A percentile compares a stretch with the other conserved stretches of the same genome.
Evolutionary conservation across 53 echinoderm and acorn worm species (phyloP).

Genomic region (Apostichopus leukothele): DNA sequence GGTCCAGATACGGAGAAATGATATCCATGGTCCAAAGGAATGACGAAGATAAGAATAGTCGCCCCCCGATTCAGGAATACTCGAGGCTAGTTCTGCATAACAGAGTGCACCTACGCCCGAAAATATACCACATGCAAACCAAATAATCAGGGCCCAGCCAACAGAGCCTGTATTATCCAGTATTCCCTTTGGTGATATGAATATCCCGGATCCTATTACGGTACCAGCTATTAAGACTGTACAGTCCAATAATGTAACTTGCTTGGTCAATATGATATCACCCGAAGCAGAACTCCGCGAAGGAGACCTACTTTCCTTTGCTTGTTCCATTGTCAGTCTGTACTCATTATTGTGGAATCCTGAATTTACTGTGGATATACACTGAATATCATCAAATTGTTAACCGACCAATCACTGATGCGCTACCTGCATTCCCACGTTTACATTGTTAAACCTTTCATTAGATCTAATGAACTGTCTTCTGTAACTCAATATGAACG

Average conservation of each 20-base stretch:
- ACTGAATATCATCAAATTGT: too few relatives aligned
- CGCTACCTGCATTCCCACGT: too few relatives aligned
- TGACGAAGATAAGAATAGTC: constrained; percentile 71
- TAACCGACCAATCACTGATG: too few relatives aligned
- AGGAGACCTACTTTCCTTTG: background rate
- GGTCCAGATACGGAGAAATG: constrained; percentile 76
- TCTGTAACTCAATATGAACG: too few relatives aligned
- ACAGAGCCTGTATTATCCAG: constrained; percentile 61
- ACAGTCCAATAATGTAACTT: constrained; percentile 58
- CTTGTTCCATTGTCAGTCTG: too few relatives aligned
- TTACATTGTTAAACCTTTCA: too few relatives aligned
- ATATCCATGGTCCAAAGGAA: constrained; percentile 67
- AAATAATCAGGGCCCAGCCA: constrained; percentile 72
- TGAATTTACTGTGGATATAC: too few relatives aligned
- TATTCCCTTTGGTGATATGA: constrained; percentile 76
- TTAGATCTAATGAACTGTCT: too few relatives aligned
- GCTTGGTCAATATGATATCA: constrained; percentile 50
- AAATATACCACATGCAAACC: constrained; percentile 70
- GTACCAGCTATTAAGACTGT: constrained; percentile 63
- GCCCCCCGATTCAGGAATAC: constrained; percentile 77
- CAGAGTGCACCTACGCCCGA: constrained; percentile 75
- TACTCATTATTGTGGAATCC: too few relatives aligned
- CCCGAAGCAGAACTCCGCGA: background rate
- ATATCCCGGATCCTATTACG: constrained; percentile 89
- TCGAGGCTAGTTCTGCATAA: constrained; percentile 80